phyloP scores from a whole-genome alignment of 2,113 vertebrate genomes.

The Girardinichthys multiradiatus region DNA sequence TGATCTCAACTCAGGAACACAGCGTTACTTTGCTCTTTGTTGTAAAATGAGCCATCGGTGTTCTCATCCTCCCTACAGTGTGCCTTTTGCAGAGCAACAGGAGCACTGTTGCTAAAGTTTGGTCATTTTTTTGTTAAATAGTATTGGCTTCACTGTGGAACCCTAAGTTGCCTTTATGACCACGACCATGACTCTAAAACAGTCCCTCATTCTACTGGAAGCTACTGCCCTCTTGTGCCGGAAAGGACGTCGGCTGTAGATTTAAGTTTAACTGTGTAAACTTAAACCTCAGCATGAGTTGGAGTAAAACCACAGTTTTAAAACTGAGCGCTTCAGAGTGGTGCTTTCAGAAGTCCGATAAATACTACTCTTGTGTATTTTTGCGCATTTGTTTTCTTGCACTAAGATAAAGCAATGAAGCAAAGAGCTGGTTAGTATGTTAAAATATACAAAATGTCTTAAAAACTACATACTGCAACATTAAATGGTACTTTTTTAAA shows the following conservation, averaged over 20 bases:
- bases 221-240: constrained; percentile 61
- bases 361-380: background rate
- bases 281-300: background rate
- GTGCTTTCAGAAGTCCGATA: background rate
- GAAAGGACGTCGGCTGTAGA: constrained; percentile 14
- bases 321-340: background rate
- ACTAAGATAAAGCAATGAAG: too few species aligned
- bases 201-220: constrained; percentile 3
- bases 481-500: too few species aligned
- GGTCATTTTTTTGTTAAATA: background rate
- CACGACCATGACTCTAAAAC: background rate
- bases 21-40: background rate
- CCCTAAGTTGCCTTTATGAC: constrained; percentile 18
- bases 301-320: constrained; percentile 50
- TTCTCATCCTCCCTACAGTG: constrained; percentile 15
- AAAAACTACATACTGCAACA: too few species aligned
- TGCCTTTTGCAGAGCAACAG: constrained; percentile 45
- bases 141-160: constrained; percentile 25
- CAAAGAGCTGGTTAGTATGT: too few species aligned
- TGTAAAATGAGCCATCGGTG: background rate
- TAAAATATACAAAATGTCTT: too few species aligned
- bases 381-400: too few species aligned
- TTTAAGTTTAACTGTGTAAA: background rate
- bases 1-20: constrained; percentile 58
- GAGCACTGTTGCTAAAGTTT: constrained; percentile 21